Conservation (phyloP, 2,113 vertebrate species). For the Aptenodytes patagonicus region DNA sequence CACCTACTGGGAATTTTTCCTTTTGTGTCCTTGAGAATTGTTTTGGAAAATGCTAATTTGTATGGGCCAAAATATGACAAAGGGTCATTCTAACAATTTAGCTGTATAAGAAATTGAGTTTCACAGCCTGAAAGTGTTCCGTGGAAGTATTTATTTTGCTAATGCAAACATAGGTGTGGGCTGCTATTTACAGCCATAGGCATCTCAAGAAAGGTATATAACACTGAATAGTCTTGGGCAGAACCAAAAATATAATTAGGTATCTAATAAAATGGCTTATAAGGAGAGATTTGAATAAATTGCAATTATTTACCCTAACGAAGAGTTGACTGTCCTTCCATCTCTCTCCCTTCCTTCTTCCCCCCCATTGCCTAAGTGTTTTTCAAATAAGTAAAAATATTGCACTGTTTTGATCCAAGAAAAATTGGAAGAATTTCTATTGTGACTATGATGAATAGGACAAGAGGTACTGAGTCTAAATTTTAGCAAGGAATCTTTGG, state of each 20-base stretch:
- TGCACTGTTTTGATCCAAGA: background rate
- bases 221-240: background rate
- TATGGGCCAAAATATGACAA: background rate
- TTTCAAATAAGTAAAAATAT: background rate
- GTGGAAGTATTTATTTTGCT: background rate
- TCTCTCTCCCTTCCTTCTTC: background rate
- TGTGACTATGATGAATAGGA: background rate
- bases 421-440: background rate
- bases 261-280: background rate
- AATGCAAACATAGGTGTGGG: background rate
- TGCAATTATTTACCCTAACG: background rate
- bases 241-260: background rate
- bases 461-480: background rate
- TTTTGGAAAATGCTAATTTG: background rate
- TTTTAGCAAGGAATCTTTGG: background rate
- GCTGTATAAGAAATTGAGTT: background rate
- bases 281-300: background rate
- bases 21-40: background rate
- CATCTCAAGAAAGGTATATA: background rate
- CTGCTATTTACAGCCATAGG: background rate
- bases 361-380: background rate
- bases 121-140: background rate
- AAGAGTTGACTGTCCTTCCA: background rate
- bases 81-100: background rate
- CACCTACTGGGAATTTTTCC: rapidly evolving